These are phyloP conservation scores for Aphaenogaster ashmeadi DNA, from an alignment of 1,140 invertebrate genomes.

Conservation along the genomic window DNA sequence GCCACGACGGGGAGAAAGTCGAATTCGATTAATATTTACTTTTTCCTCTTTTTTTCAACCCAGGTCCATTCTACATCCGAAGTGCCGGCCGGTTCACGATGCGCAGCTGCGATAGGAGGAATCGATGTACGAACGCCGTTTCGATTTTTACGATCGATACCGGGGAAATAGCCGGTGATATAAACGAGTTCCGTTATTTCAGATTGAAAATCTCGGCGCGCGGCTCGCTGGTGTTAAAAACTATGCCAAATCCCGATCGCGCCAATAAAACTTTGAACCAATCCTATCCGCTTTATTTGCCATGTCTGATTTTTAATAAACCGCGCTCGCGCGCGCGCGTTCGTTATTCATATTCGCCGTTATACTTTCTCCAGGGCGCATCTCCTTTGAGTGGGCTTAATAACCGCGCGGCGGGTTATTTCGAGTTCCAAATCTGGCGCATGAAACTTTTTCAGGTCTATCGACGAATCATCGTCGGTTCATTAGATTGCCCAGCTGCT, in stretches of 20 bases:
- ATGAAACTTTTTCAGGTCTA: conserved; percentile 58
- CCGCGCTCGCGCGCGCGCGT: not conserved
- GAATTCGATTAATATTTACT: conserved; percentile 64
- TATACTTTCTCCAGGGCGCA: conserved; percentile 28
- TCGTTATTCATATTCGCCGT: conserved; percentile 19
- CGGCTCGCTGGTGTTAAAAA: conserved; percentile 19
- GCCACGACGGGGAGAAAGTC: conserved; percentile 51
- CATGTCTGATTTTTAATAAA: conserved; percentile 40
- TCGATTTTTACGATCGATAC: conserved; percentile 48
- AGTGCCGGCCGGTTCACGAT: conserved; percentile 22
- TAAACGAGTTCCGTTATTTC: conserved; percentile 53
- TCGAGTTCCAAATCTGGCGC: conserved; percentile 50
- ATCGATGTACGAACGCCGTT: conserved; percentile 36
- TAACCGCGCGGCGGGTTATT: conserved; percentile 56
- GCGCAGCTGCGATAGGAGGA: conserved; percentile 25
- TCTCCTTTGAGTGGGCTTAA: conserved; percentile 56
- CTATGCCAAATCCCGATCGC: conserved; percentile 41
- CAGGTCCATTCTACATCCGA: conserved; percentile 18
- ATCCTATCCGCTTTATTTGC: conserved; percentile 48
- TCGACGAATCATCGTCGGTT: conserved; percentile 74
- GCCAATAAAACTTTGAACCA: conserved; percentile 27
- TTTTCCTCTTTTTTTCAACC: not conserved
- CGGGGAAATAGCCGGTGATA: conserved; percentile 34
- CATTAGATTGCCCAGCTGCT: conserved; percentile 73
- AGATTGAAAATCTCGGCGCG: conserved; percentile 43